These are phyloP conservation scores for Aldrovandia affinis DNA, from an alignment of 2,797 vertebrate genomes.

Conservation along the genomic window DNA sequence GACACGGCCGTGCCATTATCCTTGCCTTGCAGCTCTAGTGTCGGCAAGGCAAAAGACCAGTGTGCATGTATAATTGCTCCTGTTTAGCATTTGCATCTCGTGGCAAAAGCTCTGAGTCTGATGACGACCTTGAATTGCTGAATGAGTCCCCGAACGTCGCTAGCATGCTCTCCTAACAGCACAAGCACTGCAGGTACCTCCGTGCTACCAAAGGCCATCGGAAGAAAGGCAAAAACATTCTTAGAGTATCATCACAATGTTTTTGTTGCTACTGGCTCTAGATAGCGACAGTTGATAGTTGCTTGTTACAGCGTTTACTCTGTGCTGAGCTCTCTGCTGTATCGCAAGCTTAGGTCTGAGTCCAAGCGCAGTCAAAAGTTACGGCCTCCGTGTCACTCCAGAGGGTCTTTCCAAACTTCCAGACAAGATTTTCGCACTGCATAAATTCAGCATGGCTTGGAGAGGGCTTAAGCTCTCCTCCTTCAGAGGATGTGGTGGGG, in stretches of 20 bases:
- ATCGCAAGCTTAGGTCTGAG: neutral
- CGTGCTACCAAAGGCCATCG: neutral
- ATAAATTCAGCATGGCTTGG: conserved; percentile 12
- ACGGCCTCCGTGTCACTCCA: neutral
- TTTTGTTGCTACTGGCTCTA: neutral
- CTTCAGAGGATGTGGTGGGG: neutral
- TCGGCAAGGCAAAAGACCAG: neutral
- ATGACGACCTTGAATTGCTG: neutral
- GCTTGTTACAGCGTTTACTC: neutral
- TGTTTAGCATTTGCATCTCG: neutral
- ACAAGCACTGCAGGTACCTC: no score
- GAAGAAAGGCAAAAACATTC: neutral
- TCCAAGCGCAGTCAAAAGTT: neutral
- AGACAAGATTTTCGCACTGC: neutral
- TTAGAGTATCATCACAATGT: neutral
- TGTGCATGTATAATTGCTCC: neutral
- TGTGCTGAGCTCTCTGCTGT: conserved; percentile 1
- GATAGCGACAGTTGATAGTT: neutral
- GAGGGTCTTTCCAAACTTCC: conserved; percentile 3
- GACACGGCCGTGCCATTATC: conserved; percentile 8
- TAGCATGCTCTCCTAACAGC: neutral
- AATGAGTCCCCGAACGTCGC: neutral
- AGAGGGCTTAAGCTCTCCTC: neutral
- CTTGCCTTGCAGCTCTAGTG: no score
- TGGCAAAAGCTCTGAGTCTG: neutral